Conservation (phyloP, 1,140 invertebrate genomes). For the Cherax quadricarinatus region DNA sequence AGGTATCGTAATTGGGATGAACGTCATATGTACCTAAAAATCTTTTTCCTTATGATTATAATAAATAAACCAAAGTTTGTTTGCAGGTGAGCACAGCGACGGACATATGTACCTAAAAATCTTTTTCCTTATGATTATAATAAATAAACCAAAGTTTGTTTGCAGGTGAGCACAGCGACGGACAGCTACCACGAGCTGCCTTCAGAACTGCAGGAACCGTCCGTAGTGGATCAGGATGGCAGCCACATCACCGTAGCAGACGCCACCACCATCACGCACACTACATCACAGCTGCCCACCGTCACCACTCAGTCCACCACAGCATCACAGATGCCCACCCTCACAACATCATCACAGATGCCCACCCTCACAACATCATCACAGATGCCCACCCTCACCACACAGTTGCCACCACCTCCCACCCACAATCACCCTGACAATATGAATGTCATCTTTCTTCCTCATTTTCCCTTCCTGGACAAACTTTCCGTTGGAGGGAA, state of each 20-base stretch:
- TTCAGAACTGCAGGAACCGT: background rate
- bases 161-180: background rate
- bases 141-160: too few species aligned
- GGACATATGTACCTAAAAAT: too few species aligned
- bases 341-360: background rate
- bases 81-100: background rate
- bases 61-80: too few species aligned
- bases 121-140: too few species aligned
- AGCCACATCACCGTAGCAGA: background rate
- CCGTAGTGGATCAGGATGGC: background rate
- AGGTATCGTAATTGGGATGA: too few species aligned
- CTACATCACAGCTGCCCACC: background rate
- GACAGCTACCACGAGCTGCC: slow-evolving; percentile 40
- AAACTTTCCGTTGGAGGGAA: background rate
- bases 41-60: too few species aligned
- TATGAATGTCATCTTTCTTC: background rate
- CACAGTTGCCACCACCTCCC: background rate
- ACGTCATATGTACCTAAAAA: too few species aligned
- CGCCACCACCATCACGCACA: background rate
- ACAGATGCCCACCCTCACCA: too few species aligned
- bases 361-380: background rate
- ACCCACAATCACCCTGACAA: background rate
- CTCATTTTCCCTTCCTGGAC: background rate
- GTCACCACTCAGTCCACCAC: background rate
- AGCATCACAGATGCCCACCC: too few species aligned